phyloP scores from a whole-genome alignment of 2,888 invertebrate species.

The Pristionchus fissidentatus region DNA sequence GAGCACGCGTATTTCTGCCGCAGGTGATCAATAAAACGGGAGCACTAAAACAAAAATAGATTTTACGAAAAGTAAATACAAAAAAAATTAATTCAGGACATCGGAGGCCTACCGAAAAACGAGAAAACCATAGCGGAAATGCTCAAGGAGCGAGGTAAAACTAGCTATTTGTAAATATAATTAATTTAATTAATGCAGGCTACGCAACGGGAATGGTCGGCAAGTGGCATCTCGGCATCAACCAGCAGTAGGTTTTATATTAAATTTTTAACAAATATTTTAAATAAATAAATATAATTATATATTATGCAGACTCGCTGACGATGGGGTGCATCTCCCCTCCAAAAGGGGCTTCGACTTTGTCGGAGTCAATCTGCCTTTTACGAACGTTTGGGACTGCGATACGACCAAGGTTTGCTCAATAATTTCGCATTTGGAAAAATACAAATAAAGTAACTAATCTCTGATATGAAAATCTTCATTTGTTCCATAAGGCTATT shows the following conservation, averaged over 20 bases:
- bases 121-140: slow-evolving; percentile 78
- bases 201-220: slow-evolving; percentile 78
- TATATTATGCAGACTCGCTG: slow-evolving; percentile 50
- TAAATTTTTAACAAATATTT: too few relatives aligned
- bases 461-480: too few relatives aligned
- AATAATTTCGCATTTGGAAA: too few relatives aligned
- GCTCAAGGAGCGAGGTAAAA: slow-evolving; percentile 74
- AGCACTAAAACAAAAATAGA: too few relatives aligned
- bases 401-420: slow-evolving; percentile 60
- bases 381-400: slow-evolving; percentile 75
- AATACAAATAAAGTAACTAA: too few relatives aligned
- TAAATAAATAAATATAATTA: not conserved
- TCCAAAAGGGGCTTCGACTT: slow-evolving; percentile 72
- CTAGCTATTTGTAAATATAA: not conserved
- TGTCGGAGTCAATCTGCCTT: slow-evolving; percentile 74
- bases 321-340: slow-evolving; percentile 74
- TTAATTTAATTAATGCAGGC: slow-evolving; percentile 56
- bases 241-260: slow-evolving; percentile 57
- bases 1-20: slow-evolving; percentile 72
- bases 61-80: too few relatives aligned
- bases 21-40: too few relatives aligned
- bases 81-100: too few relatives aligned
- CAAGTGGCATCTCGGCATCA: slow-evolving; percentile 80
- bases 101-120: slow-evolving; percentile 77
- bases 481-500: too few relatives aligned